Evolutionary conservation across 2,888 invertebrate genomes (phyloP).

Genomic region (Ophraella communa): DNA sequence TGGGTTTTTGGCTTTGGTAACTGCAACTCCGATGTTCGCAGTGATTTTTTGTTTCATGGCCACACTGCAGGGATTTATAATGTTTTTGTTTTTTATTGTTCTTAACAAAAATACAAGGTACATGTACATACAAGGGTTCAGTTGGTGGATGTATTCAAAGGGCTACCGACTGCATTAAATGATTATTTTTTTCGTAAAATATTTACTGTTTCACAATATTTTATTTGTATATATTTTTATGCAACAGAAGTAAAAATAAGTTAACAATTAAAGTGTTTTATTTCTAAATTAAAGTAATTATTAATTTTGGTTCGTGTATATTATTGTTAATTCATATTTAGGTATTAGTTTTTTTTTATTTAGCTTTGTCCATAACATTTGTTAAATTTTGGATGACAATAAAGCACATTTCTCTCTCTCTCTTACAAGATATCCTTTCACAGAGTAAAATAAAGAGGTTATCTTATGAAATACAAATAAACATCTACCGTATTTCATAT

Average conservation of each 20-base stretch:
- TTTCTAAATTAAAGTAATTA: too few relatives aligned
- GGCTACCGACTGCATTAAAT: constrained; percentile 30
- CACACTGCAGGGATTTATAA: constrained; percentile 67
- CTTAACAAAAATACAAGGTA: constrained; percentile 67
- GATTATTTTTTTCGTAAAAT: too few relatives aligned
- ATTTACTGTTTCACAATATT: too few relatives aligned
- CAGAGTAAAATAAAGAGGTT: constrained; percentile 1
- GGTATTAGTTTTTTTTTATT: too few relatives aligned
- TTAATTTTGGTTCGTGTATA: too few relatives aligned
- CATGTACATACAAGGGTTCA: constrained; percentile 54
- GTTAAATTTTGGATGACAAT: too few relatives aligned
- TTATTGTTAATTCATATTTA: too few relatives aligned
- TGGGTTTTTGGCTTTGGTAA: constrained; percentile 62
- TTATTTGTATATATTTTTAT: too few relatives aligned
- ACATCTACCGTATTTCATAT: neutral
- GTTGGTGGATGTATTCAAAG: constrained; percentile 42
- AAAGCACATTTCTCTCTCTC: too few relatives aligned
- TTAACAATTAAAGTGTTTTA: too few relatives aligned
- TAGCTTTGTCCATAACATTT: too few relatives aligned
- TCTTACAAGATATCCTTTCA: constrained; percentile 2
- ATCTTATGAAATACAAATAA: neutral
- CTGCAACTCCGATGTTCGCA: constrained; percentile 47
- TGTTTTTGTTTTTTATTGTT: constrained; percentile 67
- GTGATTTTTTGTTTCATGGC: constrained; percentile 66
- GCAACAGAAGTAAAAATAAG: too few relatives aligned